Evolutionary conservation across 1,140 invertebrate genomes (phyloP), one percentile per base, ranked within the genome.

Genomic region (Archivesica marissinica): DNA sequence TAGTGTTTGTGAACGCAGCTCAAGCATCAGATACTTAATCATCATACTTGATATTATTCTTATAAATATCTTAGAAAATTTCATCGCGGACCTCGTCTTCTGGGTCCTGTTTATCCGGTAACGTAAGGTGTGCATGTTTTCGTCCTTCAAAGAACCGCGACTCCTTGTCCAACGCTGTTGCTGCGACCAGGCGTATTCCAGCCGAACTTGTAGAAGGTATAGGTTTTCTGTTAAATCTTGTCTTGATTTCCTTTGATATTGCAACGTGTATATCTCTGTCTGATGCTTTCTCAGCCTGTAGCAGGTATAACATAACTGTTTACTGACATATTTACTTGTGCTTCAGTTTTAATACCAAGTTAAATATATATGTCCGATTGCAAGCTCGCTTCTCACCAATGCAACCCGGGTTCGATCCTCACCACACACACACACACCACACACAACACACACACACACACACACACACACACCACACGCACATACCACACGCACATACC

Each of bases 141-240:
- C 54, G 72, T 0, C 82, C 74, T 33, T 85, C 82, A 59, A 85
- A 85, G 25, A 35, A 85, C 17, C 82, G 38, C 2, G 74, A 85
- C n/a, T 78, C 54, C 50, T 85, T 85, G 33, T 85, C 82, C 6
- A 85, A 28, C 11, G 82, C 82, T 54, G 82, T 85, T 23, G 75
- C 56, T 2, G 74, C 82, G 1, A 85, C 82, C 20, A 85, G 41
- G 7, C 82, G 38, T 54, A 85, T 85, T 30, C 82, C 82, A 30
- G 82, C 82, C 6, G 82, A 85, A 64, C 72, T 77, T 6, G 56
- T 77, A 2, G 82, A 85, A 28, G 82, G 82, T 35, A 68, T 47
- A 2, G 82, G 82, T 33, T 85, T 77, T 25, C 82, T 61, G 33
- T 68, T 85, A 64, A 85, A 85, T 20, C 74, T 59, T 13, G 74